Evolutionary conservation across 2,888 invertebrate species (phyloP), one percentile per base, ranked within the genome.

Genomic region (Eupithecia pulchellata): DNA sequence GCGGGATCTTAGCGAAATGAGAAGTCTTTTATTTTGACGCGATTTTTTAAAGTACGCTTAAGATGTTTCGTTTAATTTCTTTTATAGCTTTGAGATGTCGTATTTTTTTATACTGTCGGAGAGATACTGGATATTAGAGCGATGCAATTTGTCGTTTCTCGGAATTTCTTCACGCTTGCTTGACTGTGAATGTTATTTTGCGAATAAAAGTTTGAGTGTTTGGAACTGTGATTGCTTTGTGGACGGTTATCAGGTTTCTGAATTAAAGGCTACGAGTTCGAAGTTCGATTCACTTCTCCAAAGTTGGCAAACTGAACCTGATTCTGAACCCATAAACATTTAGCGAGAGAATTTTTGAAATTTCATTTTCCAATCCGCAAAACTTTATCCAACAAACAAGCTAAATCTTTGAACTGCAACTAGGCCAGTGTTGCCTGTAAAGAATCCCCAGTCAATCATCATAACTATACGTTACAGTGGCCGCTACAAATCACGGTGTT

Each of bases 401-500:
- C 20, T 34, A 13, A 61, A 11, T 32, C 57, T 27, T 29, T 20
- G 39, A 9, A 25, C 25, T 34, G 29, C 64, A 68, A 69, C 27
- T 52, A 62, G 68, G 62, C 32, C 72, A 60, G 60, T 74, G 64
- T 71, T 74, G 62, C 71, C 65, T 36, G 52, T 13, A 75, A 70
- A 68, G 63, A 58, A 61, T 34, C 60, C 62, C 66, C 58, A 64
- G 73, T 74, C 71, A 64, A 71, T 74, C 75, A 75, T 66, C 65
- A 71, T 66, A 57, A 69, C 67, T 64, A 74, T 73, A 71, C 66
- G 75, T 78, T 75, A 69, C 75, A 68, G 71, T 74, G 64, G 64
- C 29, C 61, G 70, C 76, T 77, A 81, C 81, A 82, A 81, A 83
- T 83, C 81, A 82, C 73, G 52, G 76, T 79, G 81, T 78, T 79